These are phyloP conservation scores for Ondatra zibethicus DNA, from an alignment of 2,113 vertebrate genomes.

Conservation along the genomic window DNA sequence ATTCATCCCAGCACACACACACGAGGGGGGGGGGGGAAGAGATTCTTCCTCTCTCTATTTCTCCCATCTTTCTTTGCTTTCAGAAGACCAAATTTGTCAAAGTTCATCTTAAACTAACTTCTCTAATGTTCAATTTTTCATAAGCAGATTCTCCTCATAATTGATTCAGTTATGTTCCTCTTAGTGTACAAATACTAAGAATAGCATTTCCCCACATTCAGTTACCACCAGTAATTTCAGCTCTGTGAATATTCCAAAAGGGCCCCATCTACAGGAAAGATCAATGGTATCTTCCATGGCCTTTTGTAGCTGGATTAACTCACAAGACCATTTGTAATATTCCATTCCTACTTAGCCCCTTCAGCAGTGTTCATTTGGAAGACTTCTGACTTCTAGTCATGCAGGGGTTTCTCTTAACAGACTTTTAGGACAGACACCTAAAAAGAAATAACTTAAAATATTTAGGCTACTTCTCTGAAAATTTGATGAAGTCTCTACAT, in stretches of 20 bases:
- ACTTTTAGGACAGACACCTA: conserved; percentile 13
- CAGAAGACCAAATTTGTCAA: neutral
- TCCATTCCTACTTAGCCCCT: neutral
- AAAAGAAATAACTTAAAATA: conserved; percentile 2
- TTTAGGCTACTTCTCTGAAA: neutral
- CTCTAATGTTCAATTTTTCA: neutral
- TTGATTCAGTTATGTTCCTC: neutral
- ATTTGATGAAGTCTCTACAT: neutral
- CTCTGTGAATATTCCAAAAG: neutral
- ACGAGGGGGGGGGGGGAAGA: too few species aligned
- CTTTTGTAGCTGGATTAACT: neutral
- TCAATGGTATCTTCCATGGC: neutral
- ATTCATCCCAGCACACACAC: neutral
- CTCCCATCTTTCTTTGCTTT: neutral
- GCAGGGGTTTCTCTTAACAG: conserved; percentile 6
- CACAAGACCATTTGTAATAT: neutral
- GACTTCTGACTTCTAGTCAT: neutral
- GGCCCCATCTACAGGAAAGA: neutral
- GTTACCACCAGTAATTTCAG: fast-evolving
- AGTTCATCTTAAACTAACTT: neutral
- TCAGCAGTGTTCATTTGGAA: conserved; percentile 11
- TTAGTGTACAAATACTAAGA: neutral
- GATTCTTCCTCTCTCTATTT: neutral
- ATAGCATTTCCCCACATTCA: neutral
- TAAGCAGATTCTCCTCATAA: neutral